Conservation (phyloP, 2,888 invertebrate genomes). For the Drosophila tanythrix region DNA sequence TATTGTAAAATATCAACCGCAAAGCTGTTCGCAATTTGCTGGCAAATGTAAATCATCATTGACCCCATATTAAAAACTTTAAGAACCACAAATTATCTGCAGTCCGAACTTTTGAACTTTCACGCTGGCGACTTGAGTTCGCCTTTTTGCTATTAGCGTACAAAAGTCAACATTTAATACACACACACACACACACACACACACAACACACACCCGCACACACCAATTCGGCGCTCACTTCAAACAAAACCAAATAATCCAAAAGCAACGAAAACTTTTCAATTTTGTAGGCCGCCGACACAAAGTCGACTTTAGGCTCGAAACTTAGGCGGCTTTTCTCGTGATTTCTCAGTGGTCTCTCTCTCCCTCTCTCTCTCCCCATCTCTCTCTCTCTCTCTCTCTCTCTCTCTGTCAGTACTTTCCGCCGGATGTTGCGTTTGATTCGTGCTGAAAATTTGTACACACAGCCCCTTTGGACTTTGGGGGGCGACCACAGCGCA, state of each 20-base stretch:
- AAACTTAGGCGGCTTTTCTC: neutral
- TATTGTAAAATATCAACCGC: slow-evolving; percentile 21
- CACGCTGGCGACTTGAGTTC: slow-evolving; percentile 41
- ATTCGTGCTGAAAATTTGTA: slow-evolving; percentile 60
- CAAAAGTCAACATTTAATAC: slow-evolving; percentile 74
- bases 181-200: slow-evolving; percentile 30
- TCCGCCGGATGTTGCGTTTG: slow-evolving; percentile 61
- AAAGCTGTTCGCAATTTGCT: slow-evolving; percentile 36
- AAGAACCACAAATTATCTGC: slow-evolving; percentile 74
- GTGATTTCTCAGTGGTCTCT: slow-evolving; percentile 1
- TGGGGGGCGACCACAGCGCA: slow-evolving; percentile 9
- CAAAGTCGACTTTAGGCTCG: slow-evolving; percentile 5
- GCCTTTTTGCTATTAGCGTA: slow-evolving; percentile 75
- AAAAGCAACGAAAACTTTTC: slow-evolving; percentile 68
- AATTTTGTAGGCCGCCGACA: slow-evolving; percentile 62
- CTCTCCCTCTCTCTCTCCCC: neutral
- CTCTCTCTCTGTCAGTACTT: slow-evolving; percentile 8
- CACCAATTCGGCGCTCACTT: slow-evolving; percentile 47
- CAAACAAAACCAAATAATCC: slow-evolving; percentile 68
- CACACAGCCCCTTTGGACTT: slow-evolving; percentile 68
- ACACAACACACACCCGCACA: slow-evolving; percentile 17
- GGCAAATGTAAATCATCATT: slow-evolving; percentile 75
- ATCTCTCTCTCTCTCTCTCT: neutral
- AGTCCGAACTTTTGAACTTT: slow-evolving; percentile 72
- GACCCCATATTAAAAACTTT: slow-evolving; percentile 80